These are phyloP conservation scores for Neuroterus valhalla DNA, from an alignment of 1,140 invertebrate genomes.

Conservation along the genomic window DNA sequence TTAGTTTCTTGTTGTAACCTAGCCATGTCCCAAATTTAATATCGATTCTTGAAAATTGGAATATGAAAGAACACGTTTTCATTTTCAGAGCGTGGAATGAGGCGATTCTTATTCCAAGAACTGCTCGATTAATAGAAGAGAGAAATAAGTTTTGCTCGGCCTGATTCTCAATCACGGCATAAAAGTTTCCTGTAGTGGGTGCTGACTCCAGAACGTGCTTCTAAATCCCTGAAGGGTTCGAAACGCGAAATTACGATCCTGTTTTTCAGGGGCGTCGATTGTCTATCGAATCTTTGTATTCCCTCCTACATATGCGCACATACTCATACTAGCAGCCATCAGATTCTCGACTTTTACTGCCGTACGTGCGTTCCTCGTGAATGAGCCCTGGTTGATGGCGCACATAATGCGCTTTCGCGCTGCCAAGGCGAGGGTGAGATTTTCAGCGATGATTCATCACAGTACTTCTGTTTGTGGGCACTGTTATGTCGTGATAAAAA, in stretches of 20 bases:
- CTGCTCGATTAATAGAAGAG: not conserved
- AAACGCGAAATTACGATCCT: constrained; percentile 46
- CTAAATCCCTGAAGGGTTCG: constrained; percentile 30
- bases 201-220: constrained; percentile 22
- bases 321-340: constrained; percentile 12
- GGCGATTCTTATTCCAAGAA: not conserved
- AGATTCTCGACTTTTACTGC: constrained; percentile 8
- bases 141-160: not conserved
- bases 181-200: not conserved
- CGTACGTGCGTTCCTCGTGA: constrained; percentile 5
- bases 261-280: constrained; percentile 42
- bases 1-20: too few relatives aligned
- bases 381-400: constrained; percentile 15
- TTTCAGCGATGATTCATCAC: constrained; percentile 17
- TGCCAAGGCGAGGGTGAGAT: not conserved
- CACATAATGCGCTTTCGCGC: constrained; percentile 18
- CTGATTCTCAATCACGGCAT: not conserved
- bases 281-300: constrained; percentile 33
- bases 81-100: too few relatives aligned
- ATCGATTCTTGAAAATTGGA: too few relatives aligned
- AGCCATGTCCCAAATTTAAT: too few relatives aligned
- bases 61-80: too few relatives aligned
- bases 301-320: not conserved
- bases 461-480: not conserved
- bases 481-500: constrained; percentile 16